Evolutionary conservation across 1,140 invertebrate genomes (phyloP), one percentile per base, ranked within the genome.

Genomic region (Protaetia brevitarsis): DNA sequence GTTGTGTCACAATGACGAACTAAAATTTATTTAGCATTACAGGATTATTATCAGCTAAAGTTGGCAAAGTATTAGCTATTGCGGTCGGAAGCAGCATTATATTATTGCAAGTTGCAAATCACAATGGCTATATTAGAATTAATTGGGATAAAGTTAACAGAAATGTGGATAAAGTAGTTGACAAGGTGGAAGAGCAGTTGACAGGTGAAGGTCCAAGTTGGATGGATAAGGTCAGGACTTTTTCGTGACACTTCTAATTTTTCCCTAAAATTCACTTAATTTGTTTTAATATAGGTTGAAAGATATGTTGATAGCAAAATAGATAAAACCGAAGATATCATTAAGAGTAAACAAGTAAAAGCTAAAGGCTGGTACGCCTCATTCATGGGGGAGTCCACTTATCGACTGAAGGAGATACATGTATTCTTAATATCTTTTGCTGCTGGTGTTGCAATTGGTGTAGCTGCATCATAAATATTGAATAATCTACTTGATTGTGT

Each of bases 81-180:
- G 91, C 93, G 7, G 79, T 96, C 67, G 95, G 95, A 66, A 91
- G 93, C 64, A 89, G 92, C 67, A 89, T 97, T 30, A 89, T 97
- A 70, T 81, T 96, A 71, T 76, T 97, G 62, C 93, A 97, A 82
- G 85, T 97, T 71, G 95, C 94, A 1, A 89, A 91, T 67, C 90
- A 96, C 74, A 89, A 94, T 75, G 95, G 94, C n/a, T 95, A 95
- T 70, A 89, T 97, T 51, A 92, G 93, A 73, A 86, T 94, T 62
- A 91, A 97, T 79, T 96, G 94, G 94, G 88, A 89, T 65, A 89
- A 91, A 81, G 82, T 97, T 16, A 88, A 90, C 66, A 88, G 85
- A 69, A 89, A 91, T 74, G 85, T 92, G 2, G 91, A 95, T 69
- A 92, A 90, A 77, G 85, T 92, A 8, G 84, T 87, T 28, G 89